Conservation (phyloP, 2,888 invertebrate species). For the Apamea sordens region DNA sequence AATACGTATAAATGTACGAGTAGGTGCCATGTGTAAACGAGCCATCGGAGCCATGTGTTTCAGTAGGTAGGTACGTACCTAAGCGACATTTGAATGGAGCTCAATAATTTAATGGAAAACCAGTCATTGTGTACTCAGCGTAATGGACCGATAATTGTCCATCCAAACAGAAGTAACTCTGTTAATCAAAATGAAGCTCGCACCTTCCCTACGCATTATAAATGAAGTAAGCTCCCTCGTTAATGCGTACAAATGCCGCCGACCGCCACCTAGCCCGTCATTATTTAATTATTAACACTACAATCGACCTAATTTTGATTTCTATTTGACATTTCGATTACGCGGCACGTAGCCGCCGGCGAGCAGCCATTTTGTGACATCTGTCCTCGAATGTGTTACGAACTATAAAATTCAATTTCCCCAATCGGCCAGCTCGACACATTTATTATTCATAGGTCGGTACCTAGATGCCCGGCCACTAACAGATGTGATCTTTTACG, state of each 20-base stretch:
- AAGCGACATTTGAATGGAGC: conserved; percentile 79
- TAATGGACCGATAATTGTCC: conserved; percentile 90
- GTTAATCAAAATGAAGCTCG: conserved; percentile 87
- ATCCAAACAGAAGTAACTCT: conserved; percentile 89
- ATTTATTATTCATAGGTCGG: conserved; percentile 90
- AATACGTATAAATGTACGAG: conserved; percentile 26
- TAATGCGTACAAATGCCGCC: conserved; percentile 79
- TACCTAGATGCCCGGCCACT: conserved; percentile 88
- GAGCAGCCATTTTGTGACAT: conserved; percentile 88
- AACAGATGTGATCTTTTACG: conserved; percentile 90
- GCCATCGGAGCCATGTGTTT: conserved; percentile 65
- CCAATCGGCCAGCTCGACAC: conserved; percentile 89
- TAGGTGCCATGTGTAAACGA: conserved; percentile 50
- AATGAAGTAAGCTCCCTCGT: conserved; percentile 72
- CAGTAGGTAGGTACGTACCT: conserved; percentile 67
- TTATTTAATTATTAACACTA: conserved; percentile 90
- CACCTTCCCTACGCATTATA: conserved; percentile 82
- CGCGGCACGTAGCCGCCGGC: conserved; percentile 84
- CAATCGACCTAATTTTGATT: conserved; percentile 90
- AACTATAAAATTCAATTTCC: conserved; percentile 91
- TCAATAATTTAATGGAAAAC: conserved; percentile 86
- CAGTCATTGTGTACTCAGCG: conserved; percentile 83
- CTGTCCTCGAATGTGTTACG: conserved; percentile 89
- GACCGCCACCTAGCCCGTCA: conserved; percentile 77
- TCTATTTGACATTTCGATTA: conserved; percentile 90